Evolutionary conservation across 2,797 vertebrate species (phyloP), one percentile per base, ranked within the genome.

Genomic region (Brotula barbata): DNA sequence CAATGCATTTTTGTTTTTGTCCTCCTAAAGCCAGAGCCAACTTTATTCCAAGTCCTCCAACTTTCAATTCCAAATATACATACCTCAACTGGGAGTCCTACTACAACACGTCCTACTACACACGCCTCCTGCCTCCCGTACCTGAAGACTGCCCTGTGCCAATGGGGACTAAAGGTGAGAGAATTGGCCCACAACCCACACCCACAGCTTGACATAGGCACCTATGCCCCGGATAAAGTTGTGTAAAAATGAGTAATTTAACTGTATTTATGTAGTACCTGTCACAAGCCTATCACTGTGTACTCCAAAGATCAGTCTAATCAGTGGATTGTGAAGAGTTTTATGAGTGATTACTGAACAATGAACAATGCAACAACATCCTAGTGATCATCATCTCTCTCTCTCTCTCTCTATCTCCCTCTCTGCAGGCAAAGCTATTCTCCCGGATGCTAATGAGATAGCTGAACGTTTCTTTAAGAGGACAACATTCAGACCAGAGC

Each of bases 61-160:
- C 95, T 17, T 98, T 93, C 89, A 98, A 97, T 65, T 89, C 89
- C 1, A 92, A 91, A 2, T 92, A 97, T 0, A 92, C 89, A 50
- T 99, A 98, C 85, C 80, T 98, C 78, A 96, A 74, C 87, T 98
- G 96, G 97, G 96, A 98, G 73, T 84, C 94, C 4, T 98, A 95
- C 59, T 82, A 90, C 86, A 99, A 99, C 0, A 70, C 82, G 64
- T 95, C 91, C 70, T 98, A 96, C 55, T 98, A 94, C 77, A 98
- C 95, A 0, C 93, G 95, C 0, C 3, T 97, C 51, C 92, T 99
- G 9, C 96, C 96, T 0, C 93, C 97, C 0, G 90, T 98, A 61
- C 95, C 96, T 0, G 75, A 87, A 2, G 85, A 94, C 85, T 99
- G 97, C 58, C 96, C 96, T 2, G 89, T 88, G 0, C 95, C 95